A percentile compares a stretch with the other conserved stretches of the same genome.
These are phyloP conservation scores for Epizoanthus illoricatus DNA, from an alignment of 92 coral and sea anemone species.

Conservation along the genomic window DNA sequence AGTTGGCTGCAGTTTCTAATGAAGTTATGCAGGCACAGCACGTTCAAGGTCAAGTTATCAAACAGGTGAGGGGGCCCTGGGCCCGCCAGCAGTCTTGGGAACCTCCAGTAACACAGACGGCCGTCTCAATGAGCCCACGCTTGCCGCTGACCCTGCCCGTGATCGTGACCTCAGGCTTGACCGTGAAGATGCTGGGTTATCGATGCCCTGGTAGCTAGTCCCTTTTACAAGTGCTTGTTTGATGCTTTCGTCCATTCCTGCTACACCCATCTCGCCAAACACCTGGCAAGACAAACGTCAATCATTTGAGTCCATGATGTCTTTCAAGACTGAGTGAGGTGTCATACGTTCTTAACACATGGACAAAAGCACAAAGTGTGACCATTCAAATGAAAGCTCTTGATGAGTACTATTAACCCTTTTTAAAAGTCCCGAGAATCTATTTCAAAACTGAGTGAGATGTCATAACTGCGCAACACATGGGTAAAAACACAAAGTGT, in stretches of 20 bases:
- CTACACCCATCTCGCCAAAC: constrained; percentile 95
- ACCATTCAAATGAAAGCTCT: too few species aligned
- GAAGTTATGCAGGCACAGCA: too few species aligned
- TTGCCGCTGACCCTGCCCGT: constrained; percentile 51
- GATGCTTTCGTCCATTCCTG: constrained; percentile 91
- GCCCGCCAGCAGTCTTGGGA: constrained; percentile 65
- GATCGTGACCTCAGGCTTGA: constrained; percentile 62
- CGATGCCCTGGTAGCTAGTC: constrained; percentile 88
- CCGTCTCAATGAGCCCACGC: constrained; percentile 64
- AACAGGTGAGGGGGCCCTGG: constrained; percentile 80
- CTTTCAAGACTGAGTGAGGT: not conserved
- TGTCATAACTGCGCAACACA: too few species aligned
- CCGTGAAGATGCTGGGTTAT: constrained; percentile 69
- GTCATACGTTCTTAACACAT: too few species aligned
- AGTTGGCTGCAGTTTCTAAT: too few species aligned
- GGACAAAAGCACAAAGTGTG: too few species aligned
- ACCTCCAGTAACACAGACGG: constrained; percentile 84
- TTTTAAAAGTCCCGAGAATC: not conserved
- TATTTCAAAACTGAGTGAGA: too few species aligned
- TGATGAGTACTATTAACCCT: not conserved
- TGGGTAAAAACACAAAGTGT: too few species aligned
- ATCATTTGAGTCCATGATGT: too few species aligned
- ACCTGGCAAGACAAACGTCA: constrained; percentile 51
- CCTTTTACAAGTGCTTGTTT: constrained; percentile 93
- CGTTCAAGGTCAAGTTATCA: not conserved